Conservation (phyloP, 2,888 invertebrate species). For the Coelopa pilipes region DNA sequence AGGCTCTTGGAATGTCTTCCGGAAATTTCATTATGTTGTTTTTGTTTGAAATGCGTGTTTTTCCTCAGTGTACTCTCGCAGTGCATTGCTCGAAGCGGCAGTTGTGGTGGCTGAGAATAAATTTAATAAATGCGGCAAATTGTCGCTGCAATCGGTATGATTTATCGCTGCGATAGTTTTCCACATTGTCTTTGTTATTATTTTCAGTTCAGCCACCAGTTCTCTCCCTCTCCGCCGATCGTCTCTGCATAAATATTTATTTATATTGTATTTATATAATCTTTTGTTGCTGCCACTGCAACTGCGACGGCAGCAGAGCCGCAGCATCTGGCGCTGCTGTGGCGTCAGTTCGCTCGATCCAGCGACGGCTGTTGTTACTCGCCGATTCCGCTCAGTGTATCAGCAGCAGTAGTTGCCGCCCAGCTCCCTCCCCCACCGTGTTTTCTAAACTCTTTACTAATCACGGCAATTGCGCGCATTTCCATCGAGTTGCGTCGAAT, state of each 20-base stretch:
- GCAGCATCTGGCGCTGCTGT: neutral
- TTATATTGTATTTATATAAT: too few species aligned
- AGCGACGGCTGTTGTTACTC: too few species aligned
- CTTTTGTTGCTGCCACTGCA: neutral
- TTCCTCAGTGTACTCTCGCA: neutral
- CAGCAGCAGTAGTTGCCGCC: too few species aligned
- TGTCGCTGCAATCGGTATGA: neutral
- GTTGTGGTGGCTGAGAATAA: neutral
- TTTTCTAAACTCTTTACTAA: neutral
- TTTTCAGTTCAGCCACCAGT: neutral
- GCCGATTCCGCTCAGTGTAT: too few species aligned
- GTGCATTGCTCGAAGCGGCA: neutral
- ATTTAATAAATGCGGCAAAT: conserved; percentile 22
- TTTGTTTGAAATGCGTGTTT: neutral
- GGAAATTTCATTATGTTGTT: too few species aligned
- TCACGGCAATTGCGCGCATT: conserved; percentile 4
- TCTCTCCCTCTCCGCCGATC: too few species aligned
- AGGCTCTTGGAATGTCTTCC: too few species aligned
- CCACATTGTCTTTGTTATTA: neutral
- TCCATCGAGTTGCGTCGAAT: conserved; percentile 19
- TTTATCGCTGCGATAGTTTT: neutral
- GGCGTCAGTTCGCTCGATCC: neutral
- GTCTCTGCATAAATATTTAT: too few species aligned
- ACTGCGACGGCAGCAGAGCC: neutral
- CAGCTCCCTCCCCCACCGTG: too few species aligned